Evolutionary conservation across 2,888 invertebrate species (phyloP), one percentile per base, ranked within the genome.

Genomic region (Cosmopolites sordidus): DNA sequence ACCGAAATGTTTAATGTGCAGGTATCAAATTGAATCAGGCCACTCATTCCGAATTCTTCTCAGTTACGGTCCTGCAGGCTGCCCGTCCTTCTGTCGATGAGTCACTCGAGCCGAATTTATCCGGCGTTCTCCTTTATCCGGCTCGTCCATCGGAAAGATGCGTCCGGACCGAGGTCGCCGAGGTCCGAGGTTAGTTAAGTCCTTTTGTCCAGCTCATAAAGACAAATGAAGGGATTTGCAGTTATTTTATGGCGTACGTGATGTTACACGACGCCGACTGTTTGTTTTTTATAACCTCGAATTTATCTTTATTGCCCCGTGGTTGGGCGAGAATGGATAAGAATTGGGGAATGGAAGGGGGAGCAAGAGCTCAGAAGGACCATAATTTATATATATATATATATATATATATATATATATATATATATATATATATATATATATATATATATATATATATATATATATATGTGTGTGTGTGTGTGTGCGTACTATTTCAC

Each of bases 161-260:
- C 63, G 66, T 63, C 51, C 60, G 59, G 59, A 61, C 62, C 59
- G 62, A 30, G 39, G 42, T 29, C 41, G 38, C 38, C 22, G 12
- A 15, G 38, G 22, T 22, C 18, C 61, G 64, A 66, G 67, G 69
- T 69, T 70, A 70, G 72, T 71, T 70, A 70, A 66, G 69, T 69
- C 71, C 66, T 70, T 69, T 70, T 69, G 69, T 56, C 65, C 68
- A 22, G 63, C 65, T 67, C 68, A 66, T 71, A 69, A 71, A 71
- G 72, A 71, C 69, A 70, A 72, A 72, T 70, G 70, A 72, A 70
- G 67, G 70, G 71, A 70, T 71, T 71, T 69, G 66, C 70, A 68
- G 69, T 70, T 66, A 68, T 69, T 70, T 68, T 67, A 68, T 66
- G 62, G 66, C 49, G 54, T 64, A 67, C 67, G 69, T 67, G 69